A percentile compares a stretch with the other conserved stretches of the same genome.
phyloP scores from a whole-genome alignment of 2,888 invertebrate genomes.

The Lagria hirta region DNA sequence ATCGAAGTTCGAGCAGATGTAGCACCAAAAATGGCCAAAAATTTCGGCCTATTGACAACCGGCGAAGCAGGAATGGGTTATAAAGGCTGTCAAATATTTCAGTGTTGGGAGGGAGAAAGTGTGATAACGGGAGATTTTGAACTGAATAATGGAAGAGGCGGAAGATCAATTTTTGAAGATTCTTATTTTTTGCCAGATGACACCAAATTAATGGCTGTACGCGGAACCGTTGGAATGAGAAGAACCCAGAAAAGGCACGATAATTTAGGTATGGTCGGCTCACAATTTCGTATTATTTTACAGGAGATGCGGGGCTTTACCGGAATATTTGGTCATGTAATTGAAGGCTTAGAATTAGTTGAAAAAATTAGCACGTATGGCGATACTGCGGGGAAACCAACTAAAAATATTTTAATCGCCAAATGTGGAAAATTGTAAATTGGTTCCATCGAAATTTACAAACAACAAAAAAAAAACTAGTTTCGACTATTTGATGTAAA shows the following conservation, averaged over 20 bases:
- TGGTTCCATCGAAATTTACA: slow-evolving; percentile 14
- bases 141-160: slow-evolving; percentile 78
- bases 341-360: slow-evolving; percentile 76
- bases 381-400: slow-evolving; percentile 76
- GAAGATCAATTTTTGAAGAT: slow-evolving; percentile 74
- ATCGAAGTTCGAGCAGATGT: slow-evolving; percentile 77
- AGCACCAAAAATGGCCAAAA: slow-evolving; percentile 80
- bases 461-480: slow-evolving; percentile 8
- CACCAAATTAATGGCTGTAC: slow-evolving; percentile 71
- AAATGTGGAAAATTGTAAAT: slow-evolving; percentile 72
- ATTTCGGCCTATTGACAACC: slow-evolving; percentile 71
- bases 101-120: slow-evolving; percentile 81
- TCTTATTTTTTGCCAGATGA: slow-evolving; percentile 80
- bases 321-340: slow-evolving; percentile 78
- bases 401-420: slow-evolving; percentile 70
- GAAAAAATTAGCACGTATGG: slow-evolving; percentile 77
- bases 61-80: slow-evolving; percentile 76
- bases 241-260: slow-evolving; percentile 79
- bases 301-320: slow-evolving; percentile 83
- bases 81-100: slow-evolving; percentile 78
- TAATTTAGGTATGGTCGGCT: slow-evolving; percentile 79
- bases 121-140: slow-evolving; percentile 82
- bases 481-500: slow-evolving; percentile 26
- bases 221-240: slow-evolving; percentile 81
- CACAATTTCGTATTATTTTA: slow-evolving; percentile 79